Percentiles rank a stretch among this genome's conserved stretches.
phyloP scores from a whole-genome alignment of 2,888 invertebrate genomes.

The Lottia scabra region DNA sequence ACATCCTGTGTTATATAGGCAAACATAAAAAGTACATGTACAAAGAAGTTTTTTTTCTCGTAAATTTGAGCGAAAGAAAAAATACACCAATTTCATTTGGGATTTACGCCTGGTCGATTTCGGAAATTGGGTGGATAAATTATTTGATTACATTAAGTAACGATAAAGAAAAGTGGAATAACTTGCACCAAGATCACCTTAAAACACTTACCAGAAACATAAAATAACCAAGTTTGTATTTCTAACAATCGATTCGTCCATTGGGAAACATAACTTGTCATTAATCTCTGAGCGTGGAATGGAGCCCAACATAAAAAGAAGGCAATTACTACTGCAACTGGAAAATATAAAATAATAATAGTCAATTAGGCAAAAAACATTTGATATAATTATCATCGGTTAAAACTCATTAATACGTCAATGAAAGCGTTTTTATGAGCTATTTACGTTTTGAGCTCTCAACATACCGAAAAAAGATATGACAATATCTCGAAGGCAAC shows the following conservation, averaged over 20 bases:
- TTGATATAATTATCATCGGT: not conserved
- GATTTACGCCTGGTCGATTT: no score
- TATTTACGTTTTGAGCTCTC: no score
- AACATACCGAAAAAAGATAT: no score
- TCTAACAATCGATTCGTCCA: slow-evolving; percentile 60
- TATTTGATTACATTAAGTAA: no score
- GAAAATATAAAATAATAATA: slow-evolving; percentile 48
- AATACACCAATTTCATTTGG: no score
- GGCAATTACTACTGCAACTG: slow-evolving; percentile 92
- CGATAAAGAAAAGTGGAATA: no score
- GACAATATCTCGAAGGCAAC: not conserved
- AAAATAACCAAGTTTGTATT: slow-evolving; percentile 63
- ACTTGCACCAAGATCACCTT: not conserved
- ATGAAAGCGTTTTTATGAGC: not conserved
- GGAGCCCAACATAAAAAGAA: slow-evolving; percentile 93
- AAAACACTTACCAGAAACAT: slow-evolving; percentile 59
- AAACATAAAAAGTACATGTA: no score
- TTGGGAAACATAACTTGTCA: slow-evolving; percentile 73
- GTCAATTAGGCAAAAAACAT: not conserved
- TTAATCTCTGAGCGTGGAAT: slow-evolving; percentile 89
- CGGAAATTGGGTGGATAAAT: no score
- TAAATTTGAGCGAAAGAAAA: no score
- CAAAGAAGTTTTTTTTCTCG: no score
- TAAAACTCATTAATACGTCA: no score
- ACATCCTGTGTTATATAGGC: no score